Evolutionary conservation across 1,140 invertebrate species (phyloP).

Genomic region (Bactericera cockerelli): DNA sequence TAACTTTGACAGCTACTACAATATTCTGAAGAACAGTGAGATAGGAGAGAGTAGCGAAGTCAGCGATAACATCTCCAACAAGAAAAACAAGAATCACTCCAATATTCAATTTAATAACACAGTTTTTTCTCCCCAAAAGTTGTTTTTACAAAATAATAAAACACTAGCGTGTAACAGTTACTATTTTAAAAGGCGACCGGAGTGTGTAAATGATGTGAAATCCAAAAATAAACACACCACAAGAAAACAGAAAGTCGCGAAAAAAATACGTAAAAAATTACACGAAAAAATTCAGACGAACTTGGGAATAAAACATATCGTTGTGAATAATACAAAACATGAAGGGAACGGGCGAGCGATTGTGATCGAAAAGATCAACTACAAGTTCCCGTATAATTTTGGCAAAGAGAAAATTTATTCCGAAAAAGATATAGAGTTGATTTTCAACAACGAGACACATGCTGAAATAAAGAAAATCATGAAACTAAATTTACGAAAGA

Average conservation of each 20-base stretch:
- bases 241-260: background rate
- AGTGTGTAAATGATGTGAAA: background rate
- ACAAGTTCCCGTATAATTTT: background rate
- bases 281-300: background rate
- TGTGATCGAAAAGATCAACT: background rate
- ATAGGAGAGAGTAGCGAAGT: background rate
- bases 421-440: background rate
- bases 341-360: background rate
- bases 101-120: background rate
- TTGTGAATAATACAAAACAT: background rate
- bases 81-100: background rate
- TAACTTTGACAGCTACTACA: background rate
- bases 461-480: background rate
- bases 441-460: constrained; percentile 2
- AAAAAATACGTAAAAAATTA: background rate
- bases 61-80: background rate
- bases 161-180: background rate
- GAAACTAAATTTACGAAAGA: background rate
- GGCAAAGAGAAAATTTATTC: background rate
- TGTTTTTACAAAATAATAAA: too few species aligned
- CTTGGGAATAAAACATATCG: constrained; percentile 1
- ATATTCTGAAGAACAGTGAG: background rate
- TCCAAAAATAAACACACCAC: background rate
- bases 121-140: background rate
- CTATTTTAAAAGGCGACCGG: background rate